phyloP scores from a whole-genome alignment of 2,113 vertebrate genomes.

The Oreamnos americanus region DNA sequence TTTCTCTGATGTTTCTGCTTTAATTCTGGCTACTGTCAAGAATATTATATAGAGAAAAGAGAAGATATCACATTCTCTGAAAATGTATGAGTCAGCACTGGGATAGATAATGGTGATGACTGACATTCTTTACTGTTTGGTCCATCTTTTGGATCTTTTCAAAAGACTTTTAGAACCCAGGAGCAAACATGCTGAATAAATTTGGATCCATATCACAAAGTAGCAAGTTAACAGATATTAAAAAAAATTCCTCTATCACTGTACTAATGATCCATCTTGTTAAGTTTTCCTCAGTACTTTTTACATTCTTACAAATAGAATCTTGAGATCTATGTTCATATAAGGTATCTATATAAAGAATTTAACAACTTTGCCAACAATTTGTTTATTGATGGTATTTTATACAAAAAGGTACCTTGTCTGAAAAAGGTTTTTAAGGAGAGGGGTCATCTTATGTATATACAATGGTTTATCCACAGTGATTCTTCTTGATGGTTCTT shows the following conservation, averaged over 20 bases:
- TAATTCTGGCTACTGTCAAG: neutral
- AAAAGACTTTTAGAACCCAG: neutral
- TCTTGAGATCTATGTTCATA: neutral
- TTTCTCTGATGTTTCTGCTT: neutral
- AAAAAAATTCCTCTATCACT: neutral
- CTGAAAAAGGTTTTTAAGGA: neutral
- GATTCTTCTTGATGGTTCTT: neutral
- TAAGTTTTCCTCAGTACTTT: neutral
- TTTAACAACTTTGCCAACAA: neutral
- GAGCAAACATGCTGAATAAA: neutral
- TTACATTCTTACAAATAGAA: neutral
- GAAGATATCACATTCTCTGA: neutral
- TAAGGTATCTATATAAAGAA: neutral
- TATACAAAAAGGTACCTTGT: neutral
- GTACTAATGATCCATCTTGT: neutral
- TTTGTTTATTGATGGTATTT: neutral
- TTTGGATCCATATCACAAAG: neutral
- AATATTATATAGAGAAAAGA: neutral
- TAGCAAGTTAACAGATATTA: neutral
- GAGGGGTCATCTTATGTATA: neutral
- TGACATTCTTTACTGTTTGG: neutral
- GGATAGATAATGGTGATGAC: neutral
- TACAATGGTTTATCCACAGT: neutral
- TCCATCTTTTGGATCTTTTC: neutral
- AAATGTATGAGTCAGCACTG: neutral